A percentile compares a stretch with the other conserved stretches of the same genome.
phyloP scores from a whole-genome alignment of 2,888 invertebrate species.

The Microctonus brassicae region DNA sequence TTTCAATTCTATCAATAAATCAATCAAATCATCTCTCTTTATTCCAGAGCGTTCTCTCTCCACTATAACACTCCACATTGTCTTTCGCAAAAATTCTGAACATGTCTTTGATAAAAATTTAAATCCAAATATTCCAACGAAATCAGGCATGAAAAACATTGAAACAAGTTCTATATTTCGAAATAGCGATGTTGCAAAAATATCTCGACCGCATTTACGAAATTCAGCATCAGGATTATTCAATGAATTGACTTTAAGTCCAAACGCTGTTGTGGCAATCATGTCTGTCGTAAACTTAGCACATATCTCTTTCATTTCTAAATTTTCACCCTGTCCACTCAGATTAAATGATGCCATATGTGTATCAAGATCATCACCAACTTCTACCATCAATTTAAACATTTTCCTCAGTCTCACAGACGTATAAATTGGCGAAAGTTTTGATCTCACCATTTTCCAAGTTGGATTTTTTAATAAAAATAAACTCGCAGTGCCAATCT shows the following conservation, averaged over 20 bases:
- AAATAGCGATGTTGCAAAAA: constrained; percentile 58
- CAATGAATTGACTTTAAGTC: constrained; percentile 69
- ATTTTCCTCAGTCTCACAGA: constrained; percentile 59
- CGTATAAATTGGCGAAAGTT: constrained; percentile 70
- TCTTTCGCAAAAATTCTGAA: constrained; percentile 64
- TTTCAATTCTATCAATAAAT: constrained; percentile 69
- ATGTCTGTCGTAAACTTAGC: constrained; percentile 67
- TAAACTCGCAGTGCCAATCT: constrained; percentile 66
- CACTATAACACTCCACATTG: constrained; percentile 69
- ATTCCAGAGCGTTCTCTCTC: constrained; percentile 66
- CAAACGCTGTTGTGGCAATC: constrained; percentile 71
- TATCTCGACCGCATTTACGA: constrained; percentile 65
- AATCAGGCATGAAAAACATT: constrained; percentile 69
- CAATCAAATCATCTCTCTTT: constrained; percentile 69
- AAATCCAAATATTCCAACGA: constrained; percentile 62
- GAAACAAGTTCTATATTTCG: constrained; percentile 57
- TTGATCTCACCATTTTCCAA: constrained; percentile 69
- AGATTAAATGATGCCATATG: constrained; percentile 40
- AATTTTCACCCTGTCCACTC: not conserved
- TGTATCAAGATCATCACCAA: constrained; percentile 50
- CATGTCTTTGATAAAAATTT: constrained; percentile 65
- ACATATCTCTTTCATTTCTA: constrained; percentile 58
- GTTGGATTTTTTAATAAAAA: constrained; percentile 68
- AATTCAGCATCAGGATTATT: constrained; percentile 68
- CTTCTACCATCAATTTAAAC: constrained; percentile 55